Conservation (phyloP, 2,113 vertebrate species). For the Pholis gunnellus region DNA sequence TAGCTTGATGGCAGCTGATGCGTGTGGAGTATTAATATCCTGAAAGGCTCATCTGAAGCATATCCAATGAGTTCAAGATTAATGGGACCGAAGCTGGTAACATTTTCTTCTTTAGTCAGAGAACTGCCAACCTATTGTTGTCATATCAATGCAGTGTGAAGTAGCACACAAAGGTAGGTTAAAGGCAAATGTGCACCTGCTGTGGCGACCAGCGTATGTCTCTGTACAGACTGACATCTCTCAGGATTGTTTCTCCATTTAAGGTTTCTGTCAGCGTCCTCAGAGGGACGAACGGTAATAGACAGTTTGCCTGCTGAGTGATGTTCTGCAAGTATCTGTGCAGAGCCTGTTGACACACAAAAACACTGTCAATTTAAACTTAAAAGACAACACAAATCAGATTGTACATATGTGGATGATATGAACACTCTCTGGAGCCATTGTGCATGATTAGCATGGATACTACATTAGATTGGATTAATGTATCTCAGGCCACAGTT, state of each 20-base stretch:
- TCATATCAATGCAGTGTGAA: conserved; percentile 21
- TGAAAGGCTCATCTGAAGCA: conserved; percentile 80
- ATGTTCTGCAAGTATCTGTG: conserved; percentile 47
- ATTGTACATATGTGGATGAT: background rate
- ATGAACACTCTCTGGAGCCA: background rate
- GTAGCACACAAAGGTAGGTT: conserved; percentile 16
- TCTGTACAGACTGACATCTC: conserved; percentile 75
- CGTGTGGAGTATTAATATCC: conserved; percentile 80
- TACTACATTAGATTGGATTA: background rate
- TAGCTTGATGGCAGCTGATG: conserved; percentile 82
- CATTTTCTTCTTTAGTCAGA: conserved; percentile 50
- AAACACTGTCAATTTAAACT: background rate
- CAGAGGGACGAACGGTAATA: conserved; percentile 88
- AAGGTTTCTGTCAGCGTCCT: conserved; percentile 80
- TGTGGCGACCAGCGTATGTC: conserved; percentile 87
- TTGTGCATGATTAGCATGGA: background rate
- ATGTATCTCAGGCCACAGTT: background rate
- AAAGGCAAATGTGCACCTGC: conserved; percentile 83
- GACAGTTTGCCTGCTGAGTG: conserved; percentile 82
- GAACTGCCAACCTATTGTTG: conserved; percentile 27
- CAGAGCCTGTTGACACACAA: conserved; percentile 70
- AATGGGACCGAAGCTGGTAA: conserved; percentile 61
- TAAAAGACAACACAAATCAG: conserved; percentile 1
- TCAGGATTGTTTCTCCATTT: conserved; percentile 74
- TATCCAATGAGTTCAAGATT: conserved; percentile 74